phyloP scores from a whole-genome alignment of 2,888 invertebrate genomes.

The Saturnia japonica region DNA sequence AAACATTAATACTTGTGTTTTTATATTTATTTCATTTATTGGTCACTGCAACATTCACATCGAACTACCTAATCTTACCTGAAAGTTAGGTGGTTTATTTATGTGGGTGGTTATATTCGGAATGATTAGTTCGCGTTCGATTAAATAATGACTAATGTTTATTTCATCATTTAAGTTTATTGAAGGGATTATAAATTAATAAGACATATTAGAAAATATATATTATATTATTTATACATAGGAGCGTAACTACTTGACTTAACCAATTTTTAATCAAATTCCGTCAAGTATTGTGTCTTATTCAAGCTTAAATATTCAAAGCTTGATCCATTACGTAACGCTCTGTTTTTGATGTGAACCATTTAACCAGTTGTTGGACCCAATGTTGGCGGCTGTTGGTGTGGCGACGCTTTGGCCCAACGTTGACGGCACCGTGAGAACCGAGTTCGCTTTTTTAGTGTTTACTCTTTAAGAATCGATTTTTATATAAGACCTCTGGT shows the following conservation, averaged over 20 bases:
- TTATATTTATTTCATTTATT: conserved; percentile 14
- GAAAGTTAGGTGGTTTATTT: conserved; percentile 6
- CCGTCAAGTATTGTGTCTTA: no score
- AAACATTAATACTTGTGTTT: conserved; percentile 18
- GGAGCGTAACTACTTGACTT: background rate
- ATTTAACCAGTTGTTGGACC: no score
- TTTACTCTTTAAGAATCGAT: no score
- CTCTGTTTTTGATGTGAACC: no score
- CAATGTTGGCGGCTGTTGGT: no score
- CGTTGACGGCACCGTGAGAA: no score
- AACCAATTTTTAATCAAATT: background rate
- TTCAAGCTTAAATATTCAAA: no score
- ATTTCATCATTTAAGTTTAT: background rate
- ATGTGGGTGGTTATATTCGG: background rate
- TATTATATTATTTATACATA: background rate
- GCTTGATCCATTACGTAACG: no score
- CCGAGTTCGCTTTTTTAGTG: no score
- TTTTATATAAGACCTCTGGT: no score
- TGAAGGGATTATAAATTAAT: background rate
- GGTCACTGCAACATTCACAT: conserved; percentile 2
- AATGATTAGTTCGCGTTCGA: background rate
- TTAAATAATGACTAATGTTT: background rate
- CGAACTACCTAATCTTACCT: background rate
- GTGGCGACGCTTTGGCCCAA: no score
- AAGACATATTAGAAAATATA: background rate